A percentile compares a stretch with the other conserved stretches of the same genome.
phyloP scores from a whole-genome alignment of 35 echinoderm and acorn worm species.

The Heliocidaris tuberculata region DNA sequence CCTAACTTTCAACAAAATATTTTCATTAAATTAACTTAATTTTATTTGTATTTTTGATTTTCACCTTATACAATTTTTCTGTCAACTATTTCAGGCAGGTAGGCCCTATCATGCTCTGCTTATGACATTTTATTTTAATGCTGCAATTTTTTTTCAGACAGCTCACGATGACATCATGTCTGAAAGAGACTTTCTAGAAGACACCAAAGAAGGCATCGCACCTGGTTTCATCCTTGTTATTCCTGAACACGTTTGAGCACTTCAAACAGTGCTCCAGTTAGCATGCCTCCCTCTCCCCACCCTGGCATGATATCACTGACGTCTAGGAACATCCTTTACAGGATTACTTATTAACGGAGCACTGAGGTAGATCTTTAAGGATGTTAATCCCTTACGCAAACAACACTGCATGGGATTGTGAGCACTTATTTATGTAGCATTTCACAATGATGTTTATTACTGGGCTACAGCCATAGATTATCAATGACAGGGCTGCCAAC shows the following conservation, averaged over 20 bases:
- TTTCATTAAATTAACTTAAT: no score
- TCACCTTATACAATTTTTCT: no score
- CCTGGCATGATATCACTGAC: background rate
- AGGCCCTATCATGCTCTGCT: no score
- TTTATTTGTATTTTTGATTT: no score
- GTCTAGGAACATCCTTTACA: background rate
- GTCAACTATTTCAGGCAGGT: no score
- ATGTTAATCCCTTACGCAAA: conserved; percentile 3
- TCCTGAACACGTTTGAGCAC: background rate
- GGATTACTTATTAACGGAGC: background rate
- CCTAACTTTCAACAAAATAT: no score
- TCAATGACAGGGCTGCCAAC: no score
- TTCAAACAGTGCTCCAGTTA: background rate
- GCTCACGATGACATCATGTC: no score
- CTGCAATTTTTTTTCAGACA: no score
- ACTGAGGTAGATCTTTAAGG: background rate
- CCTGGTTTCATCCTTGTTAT: background rate
- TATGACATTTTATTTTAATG: no score
- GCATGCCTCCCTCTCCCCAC: background rate
- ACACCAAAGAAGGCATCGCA: background rate
- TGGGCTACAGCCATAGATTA: background rate
- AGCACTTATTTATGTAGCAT: background rate
- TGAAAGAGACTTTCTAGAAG: no score
- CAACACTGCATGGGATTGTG: background rate
- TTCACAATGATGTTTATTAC: background rate